Base-by-base conservation (phyloP, 2,888 invertebrate species). In the Caenorhabditis imperialis region DNA sequence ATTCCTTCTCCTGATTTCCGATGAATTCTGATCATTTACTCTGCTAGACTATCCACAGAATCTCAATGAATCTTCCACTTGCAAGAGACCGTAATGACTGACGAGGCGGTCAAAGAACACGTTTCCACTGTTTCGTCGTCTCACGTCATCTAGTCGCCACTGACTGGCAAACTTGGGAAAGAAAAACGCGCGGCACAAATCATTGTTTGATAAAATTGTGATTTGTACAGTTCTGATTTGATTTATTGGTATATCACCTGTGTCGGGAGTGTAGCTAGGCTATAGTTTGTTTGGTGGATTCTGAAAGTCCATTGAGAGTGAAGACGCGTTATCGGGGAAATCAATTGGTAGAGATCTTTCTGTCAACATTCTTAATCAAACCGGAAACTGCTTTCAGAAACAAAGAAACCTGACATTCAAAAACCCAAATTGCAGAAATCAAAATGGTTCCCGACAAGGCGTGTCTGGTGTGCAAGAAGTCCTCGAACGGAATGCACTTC, bases 401-500 rank as follows among this genome's bases (percentile, higher is more conserved):
- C n/a, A n/a, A n/a, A n/a, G n/a, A n/a, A n/a, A n/a, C n/a, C n/a
- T n/a, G n/a, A n/a, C n/a, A n/a, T n/a, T n/a, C n/a, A n/a, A n/a
- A n/a, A n/a, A n/a, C n/a, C n/a, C n/a, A n/a, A n/a, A n/a, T 30
- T 30, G 30, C 30, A 30, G 30, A 30, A 6, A 30, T 10, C 18
- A 47, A 20, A 20, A 65, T 65, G 65, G 45, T 54, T 8, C 42
- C 65, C 8, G 65, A 65, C 23, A 65, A 65, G 22, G 12, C 48
- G 16, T 65, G 65, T 33, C 23, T 65, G 5, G 65, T 65, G n/a
- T 65, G 65, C 50, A 48, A 50, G 18, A 65, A 65, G 23, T 3
- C 40, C 23, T 65, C 65, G 23, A 65, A 65, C 25, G 65, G 65
- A 42, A 65, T 65, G 65, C 65, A 65, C 37, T 65, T 65, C 16